These are phyloP conservation scores for Andrena fulva DNA, from an alignment of 2,888 invertebrate species.

Conservation along the genomic window DNA sequence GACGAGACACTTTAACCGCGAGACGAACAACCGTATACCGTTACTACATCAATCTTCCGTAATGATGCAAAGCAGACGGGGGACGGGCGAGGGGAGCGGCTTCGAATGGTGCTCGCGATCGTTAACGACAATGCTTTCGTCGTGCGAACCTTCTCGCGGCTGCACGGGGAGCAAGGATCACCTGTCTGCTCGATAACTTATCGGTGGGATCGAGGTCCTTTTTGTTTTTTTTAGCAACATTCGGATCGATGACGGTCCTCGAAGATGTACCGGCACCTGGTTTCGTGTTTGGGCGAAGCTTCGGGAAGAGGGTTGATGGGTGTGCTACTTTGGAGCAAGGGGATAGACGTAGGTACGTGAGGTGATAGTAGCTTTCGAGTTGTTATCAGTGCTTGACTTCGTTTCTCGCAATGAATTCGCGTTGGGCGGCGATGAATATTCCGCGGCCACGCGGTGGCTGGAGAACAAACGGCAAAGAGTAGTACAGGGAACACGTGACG, in stretches of 20 bases:
- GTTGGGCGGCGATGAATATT: too few relatives aligned
- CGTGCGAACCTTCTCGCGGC: conserved; percentile 11
- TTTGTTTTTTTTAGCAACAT: too few relatives aligned
- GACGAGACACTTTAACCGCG: conserved; percentile 54
- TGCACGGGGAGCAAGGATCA: conserved; percentile 2
- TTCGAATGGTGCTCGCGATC: conserved; percentile 30
- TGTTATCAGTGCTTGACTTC: too few relatives aligned
- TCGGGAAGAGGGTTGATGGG: too few relatives aligned
- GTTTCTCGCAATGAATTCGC: too few relatives aligned
- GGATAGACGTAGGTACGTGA: too few relatives aligned
- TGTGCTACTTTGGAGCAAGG: too few relatives aligned
- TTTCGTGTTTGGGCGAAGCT: too few relatives aligned
- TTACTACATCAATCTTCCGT: conserved; percentile 64
- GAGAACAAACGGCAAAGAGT: not conserved
- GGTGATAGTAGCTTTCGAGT: too few relatives aligned
- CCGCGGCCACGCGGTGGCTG: too few relatives aligned
- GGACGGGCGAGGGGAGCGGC: not conserved
- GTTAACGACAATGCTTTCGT: conserved; percentile 49
- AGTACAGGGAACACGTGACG: not conserved
- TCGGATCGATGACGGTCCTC: too few relatives aligned
- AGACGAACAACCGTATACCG: conserved; percentile 60
- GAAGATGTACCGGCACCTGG: too few relatives aligned
- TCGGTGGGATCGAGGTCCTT: not conserved
- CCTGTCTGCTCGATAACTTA: conserved; percentile 4
- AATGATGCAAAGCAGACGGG: conserved; percentile 60